Conservation (phyloP, 2,888 invertebrate genomes). For the Caenorhabditis wallacei region DNA sequence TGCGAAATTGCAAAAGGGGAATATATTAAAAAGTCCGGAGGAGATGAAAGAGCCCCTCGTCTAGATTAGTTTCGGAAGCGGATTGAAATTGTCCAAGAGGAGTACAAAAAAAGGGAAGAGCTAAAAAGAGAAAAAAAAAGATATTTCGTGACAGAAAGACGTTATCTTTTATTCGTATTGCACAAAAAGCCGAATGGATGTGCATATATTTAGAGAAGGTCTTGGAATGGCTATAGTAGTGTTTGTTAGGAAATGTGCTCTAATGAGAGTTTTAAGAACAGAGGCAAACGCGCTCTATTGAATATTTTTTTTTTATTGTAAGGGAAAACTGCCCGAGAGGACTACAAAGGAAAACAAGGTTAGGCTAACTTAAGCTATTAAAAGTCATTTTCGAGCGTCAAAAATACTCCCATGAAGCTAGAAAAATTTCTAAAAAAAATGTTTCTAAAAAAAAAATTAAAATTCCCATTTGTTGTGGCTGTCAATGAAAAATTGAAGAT, state of each 20-base stretch:
- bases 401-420: not conserved
- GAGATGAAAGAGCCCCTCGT: conserved; percentile 9
- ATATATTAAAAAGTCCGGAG: conserved; percentile 27
- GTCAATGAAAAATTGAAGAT: too few species aligned
- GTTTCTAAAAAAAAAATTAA: too few species aligned
- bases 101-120: not conserved
- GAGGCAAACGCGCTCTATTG: too few species aligned
- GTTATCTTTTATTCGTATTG: conserved; percentile 51
- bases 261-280: too few species aligned
- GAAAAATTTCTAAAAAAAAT: too few species aligned
- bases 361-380: too few species aligned
- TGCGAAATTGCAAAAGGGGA: conserved; percentile 43
- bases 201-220: conserved; percentile 18
- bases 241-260: not conserved
- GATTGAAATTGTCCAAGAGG: not conserved
- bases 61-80: conserved; percentile 22
- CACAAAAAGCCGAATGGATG: conserved; percentile 4
- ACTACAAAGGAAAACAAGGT: too few species aligned
- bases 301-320: too few species aligned
- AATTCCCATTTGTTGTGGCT: too few species aligned
- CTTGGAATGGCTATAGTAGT: not conserved
- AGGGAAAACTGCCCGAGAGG: too few species aligned
- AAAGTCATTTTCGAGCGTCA: not conserved
- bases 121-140: conserved; percentile 9
- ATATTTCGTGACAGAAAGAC: conserved; percentile 50